These are phyloP conservation scores for Parnassius smintheus DNA, from an alignment of 2,888 invertebrate genomes.

Conservation along the genomic window DNA sequence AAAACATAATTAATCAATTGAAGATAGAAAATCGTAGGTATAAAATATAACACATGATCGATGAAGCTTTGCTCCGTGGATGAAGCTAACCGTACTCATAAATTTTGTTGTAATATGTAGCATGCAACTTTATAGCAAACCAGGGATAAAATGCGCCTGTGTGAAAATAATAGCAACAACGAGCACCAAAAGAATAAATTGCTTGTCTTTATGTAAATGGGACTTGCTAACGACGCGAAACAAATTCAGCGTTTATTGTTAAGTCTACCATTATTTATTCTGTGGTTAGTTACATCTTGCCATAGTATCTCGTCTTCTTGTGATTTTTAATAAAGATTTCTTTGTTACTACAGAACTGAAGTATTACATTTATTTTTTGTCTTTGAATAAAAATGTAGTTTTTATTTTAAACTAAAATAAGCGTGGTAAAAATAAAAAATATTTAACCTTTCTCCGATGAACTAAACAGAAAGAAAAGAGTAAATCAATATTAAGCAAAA, in stretches of 20 bases:
- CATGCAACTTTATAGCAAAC: not conserved
- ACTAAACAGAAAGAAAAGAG: too few relatives aligned
- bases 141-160: constrained; percentile 6
- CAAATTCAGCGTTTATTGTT: constrained; percentile 12
- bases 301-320: not conserved
- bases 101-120: constrained; percentile 3
- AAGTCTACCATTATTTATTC: too few relatives aligned
- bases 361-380: not conserved
- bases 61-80: too few relatives aligned
- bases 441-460: too few relatives aligned
- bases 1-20: too few relatives aligned
- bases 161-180: constrained; percentile 19
- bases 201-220: constrained; percentile 16
- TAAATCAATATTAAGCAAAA: too few relatives aligned
- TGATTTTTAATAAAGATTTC: constrained; percentile 16
- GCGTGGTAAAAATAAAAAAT: too few relatives aligned
- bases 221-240: constrained; percentile 11
- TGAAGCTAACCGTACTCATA: not conserved
- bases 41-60: too few relatives aligned
- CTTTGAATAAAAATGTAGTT: too few relatives aligned
- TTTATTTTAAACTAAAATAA: too few relatives aligned
- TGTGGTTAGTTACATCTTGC: not conserved
- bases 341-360: constrained; percentile 7
- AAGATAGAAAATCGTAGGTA: too few relatives aligned
- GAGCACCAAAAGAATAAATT: constrained; percentile 9